Evolutionary conservation across 2,797 vertebrate genomes (phyloP), one percentile per base, ranked within the genome.

Genomic region (Typhlichthys eigenmanni): DNA sequence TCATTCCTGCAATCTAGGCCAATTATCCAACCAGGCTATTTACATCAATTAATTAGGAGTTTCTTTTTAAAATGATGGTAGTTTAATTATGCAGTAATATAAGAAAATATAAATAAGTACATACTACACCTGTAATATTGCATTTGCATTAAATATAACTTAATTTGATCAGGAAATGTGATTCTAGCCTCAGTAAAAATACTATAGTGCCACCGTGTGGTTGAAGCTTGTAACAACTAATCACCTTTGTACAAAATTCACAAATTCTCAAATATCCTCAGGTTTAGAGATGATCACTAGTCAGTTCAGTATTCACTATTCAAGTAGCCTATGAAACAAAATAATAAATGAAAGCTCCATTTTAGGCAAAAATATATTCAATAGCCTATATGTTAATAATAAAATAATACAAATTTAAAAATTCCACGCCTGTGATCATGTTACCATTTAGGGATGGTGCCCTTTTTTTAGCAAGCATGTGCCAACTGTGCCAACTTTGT

Each of bases 161-260:
- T 43, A 43, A 9, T 10, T 9, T 1, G 9, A 43, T 43, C 38
- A 43, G 38, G 9, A 43, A 43, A 43, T 9, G 38, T 2, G 38
- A 43, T 43, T 43, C 7, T 43, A 43, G 24, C 29, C 12, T 32
- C 32, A 32, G 32, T 43, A 53, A 24, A 17, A 68, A 50, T 57
- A 75, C 68, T 66, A 68, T 68, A 84, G 76, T 58, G 69, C 81
- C 87, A 50, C 81, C 75, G 14, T 73, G 87, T 89, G 87, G 86
- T 72, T 45, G 64, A 68, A 47, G 11, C 5, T 16, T 7, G 43
- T 19, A 53, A 63, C 24, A 16, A 49, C 17, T 1, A 17, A 19
- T 47, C 9, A 12, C 58, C 16, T n/a, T 10, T 24, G 19, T 54
- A 5, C 1, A 14, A n/a, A 55, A 10, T 34, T 32, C 4, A 55